Base-by-base conservation (phyloP, 1,140 invertebrate genomes). In the Lordiphosa mommai region DNA sequence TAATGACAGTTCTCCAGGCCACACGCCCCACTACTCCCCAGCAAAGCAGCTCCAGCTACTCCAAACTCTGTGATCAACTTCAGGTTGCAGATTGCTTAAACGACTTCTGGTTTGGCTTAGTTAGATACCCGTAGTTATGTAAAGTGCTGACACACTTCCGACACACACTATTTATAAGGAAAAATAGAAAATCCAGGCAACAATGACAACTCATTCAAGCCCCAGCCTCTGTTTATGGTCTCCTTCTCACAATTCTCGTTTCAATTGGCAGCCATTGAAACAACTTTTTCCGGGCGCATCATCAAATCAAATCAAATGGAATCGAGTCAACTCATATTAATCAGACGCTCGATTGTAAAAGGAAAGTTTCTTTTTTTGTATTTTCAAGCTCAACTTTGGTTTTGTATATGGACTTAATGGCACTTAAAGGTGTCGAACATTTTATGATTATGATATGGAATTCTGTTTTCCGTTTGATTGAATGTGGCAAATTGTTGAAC, bases 81-180 rank as follows among this genome's bases (percentile, higher is more conserved):
- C 9, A 49, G 37, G 13, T 40, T 29, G 66, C 73, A 71, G n/a
- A 74, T 67, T 74, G 72, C 57, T 69, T 76, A 82, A 72, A 68
- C 77, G 72, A 82, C 76, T 84, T 82, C 76, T 82, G 71, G 76
- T 72, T 74, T 82, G 60, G 23, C 50, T 61, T 51, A 51, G 44
- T 48, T 57, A 61, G 61, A 61, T 53, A 52, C 20, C 33, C 29
- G 44, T 43, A 40, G 43, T 59, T 49, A 20, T 23, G 50, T 34
- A 34, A 57, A 43, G 64, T 47, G 37, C 61, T 80, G 76, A 82
- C 76, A 82, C 72, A 82, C 76, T 82, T 84, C 77, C 76, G 76
- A 76, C 79, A 56, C 37, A 76, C 79, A 56, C 37, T 43, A 57
- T 40, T 43, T 53, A 51, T 66, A 46, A 53, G 49, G 49, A 56